Conservation (phyloP, 2,888 invertebrate species). For the Drosophila paramelanica region DNA sequence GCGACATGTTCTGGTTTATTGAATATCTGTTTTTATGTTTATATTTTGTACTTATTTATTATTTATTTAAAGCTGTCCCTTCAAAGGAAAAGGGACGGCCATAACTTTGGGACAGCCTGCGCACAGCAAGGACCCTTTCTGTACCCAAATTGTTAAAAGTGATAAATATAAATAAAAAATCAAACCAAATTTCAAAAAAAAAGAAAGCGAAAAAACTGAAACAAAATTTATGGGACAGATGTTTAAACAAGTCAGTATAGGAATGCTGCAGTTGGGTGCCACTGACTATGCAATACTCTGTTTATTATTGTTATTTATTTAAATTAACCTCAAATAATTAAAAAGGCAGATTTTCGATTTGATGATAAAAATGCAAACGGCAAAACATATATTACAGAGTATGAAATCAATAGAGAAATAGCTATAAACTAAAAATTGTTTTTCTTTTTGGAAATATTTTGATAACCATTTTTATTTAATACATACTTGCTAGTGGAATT, state of each 20-base stretch:
- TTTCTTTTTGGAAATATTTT: background rate
- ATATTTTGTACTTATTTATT: conserved; percentile 1
- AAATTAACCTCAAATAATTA: too few relatives aligned
- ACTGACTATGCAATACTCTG: too few relatives aligned
- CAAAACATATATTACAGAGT: background rate
- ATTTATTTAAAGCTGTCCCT: conserved; percentile 28
- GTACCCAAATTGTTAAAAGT: conserved; percentile 3
- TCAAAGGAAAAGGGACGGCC: background rate
- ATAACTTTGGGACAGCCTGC: background rate
- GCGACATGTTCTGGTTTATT: conserved; percentile 37
- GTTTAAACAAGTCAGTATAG: too few relatives aligned
- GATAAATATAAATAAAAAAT: conserved; percentile 13
- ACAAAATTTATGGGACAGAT: too few relatives aligned
- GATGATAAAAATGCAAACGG: too few relatives aligned
- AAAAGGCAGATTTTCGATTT: too few relatives aligned
- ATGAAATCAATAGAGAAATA: background rate
- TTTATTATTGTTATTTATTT: too few relatives aligned
- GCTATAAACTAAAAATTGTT: too few relatives aligned
- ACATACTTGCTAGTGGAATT: background rate
- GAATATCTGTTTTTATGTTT: conserved; percentile 1
- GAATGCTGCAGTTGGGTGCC: too few relatives aligned
- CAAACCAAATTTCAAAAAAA: background rate
- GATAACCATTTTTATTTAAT: too few relatives aligned
- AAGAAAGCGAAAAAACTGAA: background rate
- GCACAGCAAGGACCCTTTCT: background rate